Evolutionary conservation across 2,888 invertebrate genomes (phyloP), one percentile per base, ranked within the genome.

Genomic region (Pinctada fucata): DNA sequence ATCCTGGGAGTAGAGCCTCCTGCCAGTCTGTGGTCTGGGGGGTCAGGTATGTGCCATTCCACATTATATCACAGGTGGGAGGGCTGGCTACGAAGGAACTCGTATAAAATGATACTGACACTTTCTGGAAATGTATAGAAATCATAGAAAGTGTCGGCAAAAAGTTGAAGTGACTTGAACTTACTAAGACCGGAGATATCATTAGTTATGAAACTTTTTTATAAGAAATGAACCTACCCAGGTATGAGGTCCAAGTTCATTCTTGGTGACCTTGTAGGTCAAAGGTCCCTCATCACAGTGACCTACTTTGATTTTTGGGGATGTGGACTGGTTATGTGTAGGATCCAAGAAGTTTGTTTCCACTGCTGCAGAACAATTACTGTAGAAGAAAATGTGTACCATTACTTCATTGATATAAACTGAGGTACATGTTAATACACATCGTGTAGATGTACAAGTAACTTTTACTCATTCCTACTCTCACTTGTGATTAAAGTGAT

Each of bases 1-100:
- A 80, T 8, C 80, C 78, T 2, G 78, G 80, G 47, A 80, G 68
- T 70, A 78, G 78, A 64, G 78, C 13, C 13, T 58, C 58, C 58
- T 6, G 6, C 58, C 58, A 58, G 58, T 58, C 58, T 58, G 58
- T 58, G 58, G 58, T 58, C 6, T 10, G 58, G 58, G 58, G 58
- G 6, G 58, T 58, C 6, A 58, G 58, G 58, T 58, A 58, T 6
- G 58, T 58, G 6, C 58, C 58, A 58, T 58, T 58, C 58, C 58
- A 58, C 8, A 13, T 10, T 58, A 58, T 13, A 10, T 13, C 8
- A 58, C 58, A 58, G 6, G 58, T 10, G 6, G 58, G 8, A 58
- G 58, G 58, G 8, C 13, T 58, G 13, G 58, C 58, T 10, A 58
- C 13, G 58, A 13, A 10, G 6, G 58, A 10, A 10, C 8, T 58